A percentile compares a stretch with the other conserved stretches of the same genome.
These are phyloP conservation scores for Hypomecis punctinalis DNA, from an alignment of 2,888 invertebrate species.

Conservation along the genomic window DNA sequence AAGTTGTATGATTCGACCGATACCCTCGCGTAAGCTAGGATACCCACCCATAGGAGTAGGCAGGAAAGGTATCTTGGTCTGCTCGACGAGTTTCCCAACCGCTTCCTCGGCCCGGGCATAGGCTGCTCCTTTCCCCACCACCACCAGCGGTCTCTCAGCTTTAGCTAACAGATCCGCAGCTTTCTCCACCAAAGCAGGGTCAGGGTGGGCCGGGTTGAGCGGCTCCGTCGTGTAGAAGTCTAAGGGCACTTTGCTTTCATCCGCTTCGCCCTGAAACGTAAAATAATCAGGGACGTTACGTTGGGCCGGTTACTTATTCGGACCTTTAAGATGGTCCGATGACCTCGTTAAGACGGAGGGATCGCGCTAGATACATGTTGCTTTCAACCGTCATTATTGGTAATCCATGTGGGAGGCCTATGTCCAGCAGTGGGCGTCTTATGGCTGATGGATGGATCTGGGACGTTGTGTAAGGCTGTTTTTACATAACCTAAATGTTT, in stretches of 20 bases:
- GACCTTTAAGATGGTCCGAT: too few relatives aligned
- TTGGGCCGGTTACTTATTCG: too few relatives aligned
- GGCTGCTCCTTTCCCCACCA: slow-evolving; percentile 96
- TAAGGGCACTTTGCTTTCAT: slow-evolving; percentile 73
- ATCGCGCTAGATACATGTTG: too few relatives aligned
- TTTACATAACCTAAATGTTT: too few relatives aligned
- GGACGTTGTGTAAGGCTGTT: too few relatives aligned
- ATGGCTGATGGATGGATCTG: too few relatives aligned
- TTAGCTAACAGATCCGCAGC: slow-evolving; percentile 88
- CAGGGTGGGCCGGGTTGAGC: slow-evolving; percentile 89
- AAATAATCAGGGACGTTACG: not conserved
- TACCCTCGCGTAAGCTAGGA: too few relatives aligned
- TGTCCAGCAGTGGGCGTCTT: too few relatives aligned
- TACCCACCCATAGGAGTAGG: slow-evolving; percentile 96
- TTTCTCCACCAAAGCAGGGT: slow-evolving; percentile 87
- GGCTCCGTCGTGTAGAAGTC: slow-evolving; percentile 83
- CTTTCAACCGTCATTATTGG: too few relatives aligned
- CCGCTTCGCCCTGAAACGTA: slow-evolving; percentile 65
- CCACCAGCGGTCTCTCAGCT: slow-evolving; percentile 93
- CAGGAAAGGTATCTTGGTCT: slow-evolving; percentile 93
- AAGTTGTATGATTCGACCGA: too few relatives aligned
- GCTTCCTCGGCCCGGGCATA: slow-evolving; percentile 91
- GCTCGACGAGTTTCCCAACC: slow-evolving; percentile 88
- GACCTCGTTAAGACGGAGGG: too few relatives aligned
- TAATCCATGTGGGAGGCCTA: too few relatives aligned